These are phyloP conservation scores for Bostrychus sinensis DNA, from an alignment of 2,113 vertebrate species.

Conservation along the genomic window DNA sequence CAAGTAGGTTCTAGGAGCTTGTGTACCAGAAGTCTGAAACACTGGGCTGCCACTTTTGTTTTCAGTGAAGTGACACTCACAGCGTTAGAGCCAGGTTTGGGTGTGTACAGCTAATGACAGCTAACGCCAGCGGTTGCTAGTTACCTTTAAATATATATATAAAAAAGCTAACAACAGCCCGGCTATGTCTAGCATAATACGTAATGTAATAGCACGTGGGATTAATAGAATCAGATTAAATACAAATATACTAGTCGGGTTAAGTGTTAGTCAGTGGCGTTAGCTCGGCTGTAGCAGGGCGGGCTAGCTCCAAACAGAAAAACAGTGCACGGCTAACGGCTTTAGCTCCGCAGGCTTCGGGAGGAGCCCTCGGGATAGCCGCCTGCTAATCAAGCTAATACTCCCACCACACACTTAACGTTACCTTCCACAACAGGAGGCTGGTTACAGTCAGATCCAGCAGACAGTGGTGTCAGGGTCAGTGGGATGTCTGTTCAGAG, in stretches of 20 bases:
- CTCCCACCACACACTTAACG: conserved; percentile 48
- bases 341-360: conserved; percentile 47
- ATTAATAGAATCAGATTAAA: not conserved
- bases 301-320: conserved; percentile 40
- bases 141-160: not conserved
- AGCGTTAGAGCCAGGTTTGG: conserved; percentile 62
- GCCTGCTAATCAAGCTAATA: conserved; percentile 29
- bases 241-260: too few species aligned
- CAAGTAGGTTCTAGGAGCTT: too few species aligned
- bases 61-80: conserved; percentile 3
- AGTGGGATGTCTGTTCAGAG: conserved; percentile 25
- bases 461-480: conserved; percentile 11
- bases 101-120: conserved; percentile 75
- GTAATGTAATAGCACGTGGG: too few species aligned
- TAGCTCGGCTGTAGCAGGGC: conserved; percentile 1
- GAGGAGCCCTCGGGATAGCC: conserved; percentile 59
- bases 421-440: conserved; percentile 18
- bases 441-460: conserved; percentile 2
- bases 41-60: not conserved
- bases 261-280: not conserved
- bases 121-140: conserved; percentile 30
- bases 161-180: too few species aligned
- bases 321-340: conserved; percentile 32
- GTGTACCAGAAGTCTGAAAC: not conserved
- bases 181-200: too few species aligned